Evolutionary conservation across 2,888 invertebrate genomes (phyloP).

Genomic region (Chaetoderma sp.): DNA sequence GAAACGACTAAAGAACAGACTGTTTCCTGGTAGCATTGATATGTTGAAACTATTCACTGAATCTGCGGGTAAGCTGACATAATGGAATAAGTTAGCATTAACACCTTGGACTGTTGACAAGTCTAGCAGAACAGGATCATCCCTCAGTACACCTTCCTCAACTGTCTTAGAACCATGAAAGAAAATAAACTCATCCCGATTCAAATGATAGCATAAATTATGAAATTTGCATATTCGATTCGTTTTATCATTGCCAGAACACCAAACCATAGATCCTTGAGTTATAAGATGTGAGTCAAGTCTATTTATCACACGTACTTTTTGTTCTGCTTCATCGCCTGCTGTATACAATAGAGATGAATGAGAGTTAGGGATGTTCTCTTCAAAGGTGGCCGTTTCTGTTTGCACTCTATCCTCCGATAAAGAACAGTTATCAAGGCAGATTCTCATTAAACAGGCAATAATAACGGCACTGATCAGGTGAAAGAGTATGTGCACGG

Average conservation of each 20-base stretch:
- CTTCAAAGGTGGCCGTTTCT: too few relatives aligned
- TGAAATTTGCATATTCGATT: constrained; percentile 65
- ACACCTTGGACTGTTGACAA: constrained; percentile 69
- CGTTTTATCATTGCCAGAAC: constrained; percentile 45
- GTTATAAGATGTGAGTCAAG: constrained; percentile 13
- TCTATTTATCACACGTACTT: too few relatives aligned
- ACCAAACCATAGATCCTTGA: constrained; percentile 50
- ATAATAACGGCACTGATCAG: too few relatives aligned
- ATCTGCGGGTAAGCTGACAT: constrained; percentile 59
- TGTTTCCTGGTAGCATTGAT: constrained; percentile 40
- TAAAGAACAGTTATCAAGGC: too few relatives aligned
- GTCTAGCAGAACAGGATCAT: constrained; percentile 57
- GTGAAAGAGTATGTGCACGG: too few relatives aligned
- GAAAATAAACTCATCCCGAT: constrained; percentile 66
- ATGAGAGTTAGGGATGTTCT: too few relatives aligned
- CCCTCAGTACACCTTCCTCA: constrained; percentile 53
- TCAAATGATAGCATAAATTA: constrained; percentile 69
- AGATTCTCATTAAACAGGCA: too few relatives aligned
- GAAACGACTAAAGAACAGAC: constrained; percentile 68
- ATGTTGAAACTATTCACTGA: constrained; percentile 39
- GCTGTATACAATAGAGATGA: too few relatives aligned
- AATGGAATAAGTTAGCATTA: constrained; percentile 61
- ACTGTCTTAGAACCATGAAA: constrained; percentile 58
- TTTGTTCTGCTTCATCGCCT: too few relatives aligned
- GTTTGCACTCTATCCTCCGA: too few relatives aligned